Evolutionary conservation across 2,797 vertebrate species (phyloP).

Genomic region (Sebastiscus albofasciatus): DNA sequence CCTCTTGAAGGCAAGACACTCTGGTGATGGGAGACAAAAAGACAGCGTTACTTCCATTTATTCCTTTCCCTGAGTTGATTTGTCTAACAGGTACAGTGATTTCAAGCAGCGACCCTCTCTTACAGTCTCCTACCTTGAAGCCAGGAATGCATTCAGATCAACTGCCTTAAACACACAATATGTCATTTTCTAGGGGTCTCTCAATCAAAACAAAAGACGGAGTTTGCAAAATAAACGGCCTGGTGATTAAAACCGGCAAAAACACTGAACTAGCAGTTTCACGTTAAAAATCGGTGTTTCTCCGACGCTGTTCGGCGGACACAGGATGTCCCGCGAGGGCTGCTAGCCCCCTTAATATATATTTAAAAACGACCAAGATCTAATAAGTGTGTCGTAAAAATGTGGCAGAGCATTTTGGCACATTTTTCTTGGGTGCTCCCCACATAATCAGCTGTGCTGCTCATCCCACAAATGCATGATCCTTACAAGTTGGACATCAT

Average conservation of each 20-base stretch:
- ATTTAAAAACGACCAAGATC: background rate
- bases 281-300: too few species aligned
- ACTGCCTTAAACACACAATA: too few species aligned
- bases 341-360: background rate
- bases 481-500: too few species aligned
- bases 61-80: background rate
- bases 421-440: too few species aligned
- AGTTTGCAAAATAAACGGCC: background rate
- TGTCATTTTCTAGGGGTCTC: background rate
- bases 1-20: constrained; percentile 92
- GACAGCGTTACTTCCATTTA: background rate
- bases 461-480: too few species aligned
- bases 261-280: too few species aligned
- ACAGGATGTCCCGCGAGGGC: too few species aligned
- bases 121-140: background rate
- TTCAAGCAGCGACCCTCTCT: background rate
- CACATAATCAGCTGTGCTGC: too few species aligned
- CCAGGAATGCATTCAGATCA: background rate
- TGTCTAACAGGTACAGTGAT: too few species aligned
- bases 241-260: too few species aligned
- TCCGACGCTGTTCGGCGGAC: too few species aligned
- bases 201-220: background rate
- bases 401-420: too few species aligned
- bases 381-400: background rate
- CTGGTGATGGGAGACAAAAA: constrained; percentile 67